Base-by-base conservation (phyloP, 2,888 invertebrate genomes). In the Hirtodrosophila confusa region DNA sequence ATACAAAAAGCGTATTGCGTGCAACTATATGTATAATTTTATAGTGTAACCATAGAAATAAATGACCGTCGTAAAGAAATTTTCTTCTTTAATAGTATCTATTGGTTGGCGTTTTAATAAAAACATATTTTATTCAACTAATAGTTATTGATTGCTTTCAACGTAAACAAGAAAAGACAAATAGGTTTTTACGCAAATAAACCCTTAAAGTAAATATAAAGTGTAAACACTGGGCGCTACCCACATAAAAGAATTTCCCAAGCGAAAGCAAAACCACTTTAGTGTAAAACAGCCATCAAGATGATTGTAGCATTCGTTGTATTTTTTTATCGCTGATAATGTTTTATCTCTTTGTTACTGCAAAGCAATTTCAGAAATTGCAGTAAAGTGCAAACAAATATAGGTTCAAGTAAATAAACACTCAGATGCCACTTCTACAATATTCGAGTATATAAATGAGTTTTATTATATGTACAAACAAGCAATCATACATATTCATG, bases 311-410 rank as follows among this genome's bases (percentile, higher is more conserved):
- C 85, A 9, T 61, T 89, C 45, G 47, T 68, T 35, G 71, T 89
- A 23, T 86, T 89, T 66, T 75, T 66, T 68, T 88, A 66, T 88
- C 89, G 53, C 73, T 89, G 66, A 72, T 89, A 50, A 50, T 80
- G 41, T 89, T 89, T 89, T 89, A 86, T 89, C 75, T 85, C 10
- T 72, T 86, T 45, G 54, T 89, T 40, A 69, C 69, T 48, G 72
- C 57, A 63, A 80, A 76, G 62, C 77, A 82, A 75, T 86, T 72
- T 54, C 67, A 78, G 36, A 76, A 82, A 80, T 64, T 76, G 69
- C 70, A 62, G 17, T 69, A 65, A 63, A 60, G 37, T 27, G 49
- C 40, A 51, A 57, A 40, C 24, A 3, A 27, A 44, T 24, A 68
- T 27, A 51, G 53, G 69, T 57, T 63, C 48, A 75, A 56, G 77